Conservation (phyloP, 2,888 invertebrate genomes). For the Drosophila dives region DNA sequence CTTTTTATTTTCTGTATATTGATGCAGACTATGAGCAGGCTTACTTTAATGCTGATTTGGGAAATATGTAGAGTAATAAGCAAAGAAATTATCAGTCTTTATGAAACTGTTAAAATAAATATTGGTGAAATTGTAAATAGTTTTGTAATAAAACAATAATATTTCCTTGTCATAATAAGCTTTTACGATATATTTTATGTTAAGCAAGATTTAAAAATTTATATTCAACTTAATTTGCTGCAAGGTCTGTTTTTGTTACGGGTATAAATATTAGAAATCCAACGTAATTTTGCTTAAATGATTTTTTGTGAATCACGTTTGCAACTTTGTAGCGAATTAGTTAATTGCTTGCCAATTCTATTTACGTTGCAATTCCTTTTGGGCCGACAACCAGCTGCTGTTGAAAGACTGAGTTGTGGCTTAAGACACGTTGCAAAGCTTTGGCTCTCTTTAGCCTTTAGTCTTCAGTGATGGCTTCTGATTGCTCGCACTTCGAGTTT, state of each 20-base stretch:
- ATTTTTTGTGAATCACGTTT: neutral
- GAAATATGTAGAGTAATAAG: too few relatives aligned
- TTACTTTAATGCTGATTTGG: too few relatives aligned
- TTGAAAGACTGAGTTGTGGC: neutral
- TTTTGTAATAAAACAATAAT: neutral
- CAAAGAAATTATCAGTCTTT: neutral
- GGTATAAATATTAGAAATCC: too few relatives aligned
- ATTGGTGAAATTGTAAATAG: neutral
- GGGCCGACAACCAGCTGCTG: slow-evolving; percentile 11
- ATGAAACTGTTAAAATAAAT: neutral
- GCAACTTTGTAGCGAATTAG: neutral
- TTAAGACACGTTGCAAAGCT: slow-evolving; percentile 27
- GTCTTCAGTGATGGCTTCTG: slow-evolving; percentile 26
- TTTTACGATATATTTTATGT: neutral
- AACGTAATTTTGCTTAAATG: neutral
- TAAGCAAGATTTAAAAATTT: neutral
- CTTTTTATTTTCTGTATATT: slow-evolving; percentile 16
- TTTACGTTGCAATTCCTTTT: neutral
- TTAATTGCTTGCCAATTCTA: slow-evolving; percentile 1
- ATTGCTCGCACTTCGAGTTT: slow-evolving; percentile 35
- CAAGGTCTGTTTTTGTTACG: too few relatives aligned
- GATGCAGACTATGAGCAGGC: neutral
- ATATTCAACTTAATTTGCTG: neutral
- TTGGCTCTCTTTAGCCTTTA: slow-evolving; percentile 17
- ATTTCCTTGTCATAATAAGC: neutral